Evolutionary conservation across 1,140 invertebrate species (phyloP).

Genomic region (Drosophila varians): DNA sequence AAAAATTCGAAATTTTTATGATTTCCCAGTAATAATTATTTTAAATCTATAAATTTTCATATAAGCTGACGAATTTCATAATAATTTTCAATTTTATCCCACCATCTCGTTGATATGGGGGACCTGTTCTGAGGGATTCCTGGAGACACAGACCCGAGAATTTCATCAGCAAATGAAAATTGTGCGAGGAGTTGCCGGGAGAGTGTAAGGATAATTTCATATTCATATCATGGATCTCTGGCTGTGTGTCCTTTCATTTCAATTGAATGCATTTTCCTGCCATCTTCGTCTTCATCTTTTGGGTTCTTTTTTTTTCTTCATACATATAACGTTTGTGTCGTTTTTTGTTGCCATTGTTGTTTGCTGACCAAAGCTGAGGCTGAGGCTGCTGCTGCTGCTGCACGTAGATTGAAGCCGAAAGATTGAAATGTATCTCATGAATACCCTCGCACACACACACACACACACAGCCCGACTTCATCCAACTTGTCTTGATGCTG

Average conservation of each 20-base stretch:
- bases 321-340: constrained; percentile 21
- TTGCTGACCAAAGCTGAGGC: constrained; percentile 42
- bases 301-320: too few relatives aligned
- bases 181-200: neutral
- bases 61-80: too few relatives aligned
- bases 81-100: constrained; percentile 40
- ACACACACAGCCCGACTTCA: too few relatives aligned
- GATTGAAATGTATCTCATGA: constrained; percentile 75
- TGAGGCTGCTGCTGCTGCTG: too few relatives aligned
- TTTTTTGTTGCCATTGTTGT: constrained; percentile 38
- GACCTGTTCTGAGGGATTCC: constrained; percentile 25
- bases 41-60: constrained; percentile 31
- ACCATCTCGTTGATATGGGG: neutral
- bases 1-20: too few relatives aligned
- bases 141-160: constrained; percentile 9
- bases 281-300: constrained; percentile 34
- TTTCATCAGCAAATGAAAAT: constrained; percentile 48
- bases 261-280: constrained; percentile 70
- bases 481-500: constrained; percentile 45
- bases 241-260: constrained; percentile 69
- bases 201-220: constrained; percentile 55
- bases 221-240: constrained; percentile 73
- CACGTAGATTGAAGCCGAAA: constrained; percentile 72
- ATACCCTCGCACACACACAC: constrained; percentile 17
- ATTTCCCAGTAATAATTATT: neutral